Percentiles rank a stretch among this genome's conserved stretches.
phyloP scores from a whole-genome alignment of 2,797 vertebrate species.

The Sebastes hopkinsi region DNA sequence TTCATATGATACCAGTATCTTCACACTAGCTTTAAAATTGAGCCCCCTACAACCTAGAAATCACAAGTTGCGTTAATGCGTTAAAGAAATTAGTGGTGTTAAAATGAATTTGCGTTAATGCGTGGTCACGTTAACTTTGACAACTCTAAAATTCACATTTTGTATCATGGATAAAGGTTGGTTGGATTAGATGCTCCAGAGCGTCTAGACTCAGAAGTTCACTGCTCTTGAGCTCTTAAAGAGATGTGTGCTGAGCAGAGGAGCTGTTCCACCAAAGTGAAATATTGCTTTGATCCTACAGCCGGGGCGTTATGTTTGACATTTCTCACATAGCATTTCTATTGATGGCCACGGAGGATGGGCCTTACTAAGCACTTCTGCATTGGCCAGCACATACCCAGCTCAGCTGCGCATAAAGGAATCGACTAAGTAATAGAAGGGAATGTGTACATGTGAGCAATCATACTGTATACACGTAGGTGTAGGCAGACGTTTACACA shows the following conservation, averaged over 20 bases:
- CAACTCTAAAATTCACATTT: neutral
- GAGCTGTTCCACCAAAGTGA: slow-evolving; percentile 31
- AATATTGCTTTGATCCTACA: slow-evolving; percentile 47
- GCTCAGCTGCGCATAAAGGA: slow-evolving; percentile 30
- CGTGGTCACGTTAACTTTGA: too few relatives aligned
- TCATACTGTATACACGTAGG: neutral
- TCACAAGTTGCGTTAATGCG: too few relatives aligned
- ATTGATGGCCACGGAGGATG: slow-evolving; percentile 25
- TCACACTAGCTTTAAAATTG: too few relatives aligned
- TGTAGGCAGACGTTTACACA: neutral
- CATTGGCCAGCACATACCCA: slow-evolving; percentile 15
- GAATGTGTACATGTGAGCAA: slow-evolving; percentile 4
- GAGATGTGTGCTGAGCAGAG: slow-evolving; percentile 31
- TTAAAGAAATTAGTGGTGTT: too few relatives aligned
- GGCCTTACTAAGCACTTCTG: slow-evolving; percentile 43
- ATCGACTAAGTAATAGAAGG: slow-evolving; percentile 20
- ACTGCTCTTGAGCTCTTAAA: slow-evolving; percentile 12
- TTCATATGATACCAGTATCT: too few relatives aligned
- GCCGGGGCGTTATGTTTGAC: slow-evolving; percentile 51
- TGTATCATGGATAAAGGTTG: neutral
- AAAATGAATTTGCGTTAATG: too few relatives aligned
- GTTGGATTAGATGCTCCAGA: slow-evolving; percentile 16
- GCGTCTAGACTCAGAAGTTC: slow-evolving; percentile 21
- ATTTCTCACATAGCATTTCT: slow-evolving; percentile 50
- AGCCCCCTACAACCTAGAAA: too few relatives aligned